Base-by-base conservation (phyloP, 2,113 vertebrate genomes). In the Zingel zingel region DNA sequence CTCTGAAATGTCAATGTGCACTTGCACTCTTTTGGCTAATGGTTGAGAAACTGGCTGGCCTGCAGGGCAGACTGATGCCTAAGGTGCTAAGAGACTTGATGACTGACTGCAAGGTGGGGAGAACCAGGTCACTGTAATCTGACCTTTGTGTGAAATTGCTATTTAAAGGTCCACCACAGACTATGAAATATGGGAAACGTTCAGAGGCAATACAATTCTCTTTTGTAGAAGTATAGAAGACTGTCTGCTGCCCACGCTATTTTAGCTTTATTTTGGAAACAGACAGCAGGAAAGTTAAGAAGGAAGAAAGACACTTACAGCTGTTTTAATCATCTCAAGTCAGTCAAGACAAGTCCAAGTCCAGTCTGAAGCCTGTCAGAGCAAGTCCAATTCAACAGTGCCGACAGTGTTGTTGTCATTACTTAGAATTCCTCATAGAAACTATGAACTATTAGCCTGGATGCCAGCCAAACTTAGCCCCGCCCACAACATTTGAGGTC, bases 1-100 rank as follows among this genome's bases (percentile, higher is more conserved):
- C 62, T 45, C 68, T 68, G 11, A 86, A 87, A 89, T 83, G 80
- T 71, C 86, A 86, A 30, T 21, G 64, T 68, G 80, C 86, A 59
- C 82, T 79, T 72, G 70, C 70, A 65, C 58, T 76, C 74, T 68
- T 72, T 48, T 58, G 79, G 69, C 78, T 75, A 77, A 69, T 68
- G 58, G 86, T 50, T 48, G 48, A 30, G 53, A 76, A 58, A 78
- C 43, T 2, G 68, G 79, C 62, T 54, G 65, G 63, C 74, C 71
- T 72, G 51, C 59, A 36, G 66, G 66, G 58, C 18, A 39, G 43
- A 74, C 27, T 33, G 51, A 45, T 45, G 77, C 25, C 25, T 25
- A 25, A 25, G 25, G 25, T 3, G 21, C 61, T 74, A 50, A 80
- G 59, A 77, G 54, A 72, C 64, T 68, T 2, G 9, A 50, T 63